Evolutionary conservation across 2,797 vertebrate genomes (phyloP), one percentile per base, ranked within the genome.

Genomic region (Cryptoprocta ferox): DNA sequence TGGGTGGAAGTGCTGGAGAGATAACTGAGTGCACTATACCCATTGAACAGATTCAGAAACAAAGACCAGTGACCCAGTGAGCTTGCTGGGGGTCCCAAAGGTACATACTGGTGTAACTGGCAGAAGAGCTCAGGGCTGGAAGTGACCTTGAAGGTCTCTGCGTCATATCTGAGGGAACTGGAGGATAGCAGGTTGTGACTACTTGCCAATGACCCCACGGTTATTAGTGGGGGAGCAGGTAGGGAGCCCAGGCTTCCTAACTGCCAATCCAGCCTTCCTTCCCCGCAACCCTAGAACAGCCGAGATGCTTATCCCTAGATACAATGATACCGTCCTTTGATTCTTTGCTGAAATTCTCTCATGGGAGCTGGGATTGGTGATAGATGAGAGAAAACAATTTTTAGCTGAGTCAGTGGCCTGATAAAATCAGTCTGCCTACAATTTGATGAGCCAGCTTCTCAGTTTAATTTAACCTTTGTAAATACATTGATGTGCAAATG

Each of bases 381-480:
- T 24, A 9, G 66, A 39, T 32, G 9, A 93, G n/a, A 92, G 56
- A 71, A 66, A 12, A 37, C 45, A n/a, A 15, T n/a, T 78, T 79
- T 94, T 68, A 80, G 32, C 89, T 48, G 50, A 71, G 24, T 56
- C 76, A 76, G 30, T 78, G n/a, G 21, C 19, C 56, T 91, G 24
- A 56, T 85, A 75, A 90, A 73, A 87, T 53, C 42, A 70, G 18
- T 50, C 61, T 76, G 53, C 56, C 61, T 76, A n/a, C 42, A n/a
- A 56, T 93, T 63, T 39, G 7, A 79, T 39, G 35, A 87, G 35
- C 37, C 65, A 92, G 48, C 12, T 24, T 32, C 0, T 92, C 75
- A 65, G 28, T 91, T 83, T 63, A 83, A 83, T 35, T 96, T 78
- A 85, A 81, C 30, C 32, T 93, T 75, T 85, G n/a, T 48, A 71